phyloP scores from a whole-genome alignment of 1,140 invertebrate species.

The Zaprionus kolodkinae region DNA sequence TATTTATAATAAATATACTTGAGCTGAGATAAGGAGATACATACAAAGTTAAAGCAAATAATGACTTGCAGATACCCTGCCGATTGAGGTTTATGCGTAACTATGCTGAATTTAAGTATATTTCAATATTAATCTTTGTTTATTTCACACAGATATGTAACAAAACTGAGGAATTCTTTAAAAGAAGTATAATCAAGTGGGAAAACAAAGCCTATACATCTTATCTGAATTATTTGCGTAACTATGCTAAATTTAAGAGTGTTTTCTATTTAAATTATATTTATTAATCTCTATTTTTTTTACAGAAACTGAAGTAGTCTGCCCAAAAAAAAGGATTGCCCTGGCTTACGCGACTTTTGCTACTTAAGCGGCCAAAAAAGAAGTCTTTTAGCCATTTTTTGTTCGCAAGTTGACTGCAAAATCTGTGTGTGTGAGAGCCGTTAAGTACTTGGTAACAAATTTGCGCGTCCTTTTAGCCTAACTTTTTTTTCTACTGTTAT shows the following conservation, averaged over 20 bases:
- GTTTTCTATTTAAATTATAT: too few species aligned
- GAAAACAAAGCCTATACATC: too few species aligned
- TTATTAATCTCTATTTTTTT: too few species aligned
- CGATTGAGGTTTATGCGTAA: neutral
- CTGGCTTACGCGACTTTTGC: neutral
- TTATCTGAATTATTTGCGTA: too few species aligned
- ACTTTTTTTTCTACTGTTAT: slow-evolving; percentile 28
- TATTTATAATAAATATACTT: slow-evolving; percentile 9
- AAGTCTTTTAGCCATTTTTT: neutral
- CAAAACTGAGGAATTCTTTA: too few species aligned
- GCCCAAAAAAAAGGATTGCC: neutral
- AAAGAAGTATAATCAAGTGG: too few species aligned
- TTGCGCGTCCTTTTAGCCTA: slow-evolving; percentile 30
- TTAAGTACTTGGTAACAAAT: slow-evolving; percentile 40
- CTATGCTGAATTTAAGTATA: neutral
- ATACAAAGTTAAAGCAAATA: neutral
- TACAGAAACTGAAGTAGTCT: too few species aligned
- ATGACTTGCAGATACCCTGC: neutral
- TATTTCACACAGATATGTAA: too few species aligned
- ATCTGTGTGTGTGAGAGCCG: slow-evolving; percentile 1
- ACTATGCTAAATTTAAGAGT: too few species aligned
- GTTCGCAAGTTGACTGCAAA: neutral
- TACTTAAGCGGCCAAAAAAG: neutral
- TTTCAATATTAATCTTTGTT: neutral
- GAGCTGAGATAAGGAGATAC: neutral